phyloP scores from a whole-genome alignment of 2,888 invertebrate species.

The Acleris emargana region DNA sequence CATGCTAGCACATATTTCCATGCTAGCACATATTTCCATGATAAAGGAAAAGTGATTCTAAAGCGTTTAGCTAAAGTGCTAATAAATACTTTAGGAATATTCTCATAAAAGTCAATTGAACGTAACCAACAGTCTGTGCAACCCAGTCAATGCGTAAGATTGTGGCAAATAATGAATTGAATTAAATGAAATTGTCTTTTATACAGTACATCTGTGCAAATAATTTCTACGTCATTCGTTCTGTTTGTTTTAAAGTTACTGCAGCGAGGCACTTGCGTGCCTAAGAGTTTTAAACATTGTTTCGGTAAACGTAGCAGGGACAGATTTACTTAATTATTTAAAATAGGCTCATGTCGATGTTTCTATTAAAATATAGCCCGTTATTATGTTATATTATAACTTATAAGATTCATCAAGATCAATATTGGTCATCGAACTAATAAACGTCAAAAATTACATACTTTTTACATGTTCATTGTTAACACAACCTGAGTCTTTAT shows the following conservation, averaged over 20 bases:
- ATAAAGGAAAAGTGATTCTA: constrained; percentile 8
- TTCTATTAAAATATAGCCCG: too few relatives aligned
- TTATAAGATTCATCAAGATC: too few relatives aligned
- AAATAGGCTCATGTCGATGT: too few relatives aligned
- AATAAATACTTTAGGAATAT: constrained; percentile 10
- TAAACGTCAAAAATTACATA: too few relatives aligned
- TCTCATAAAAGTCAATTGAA: constrained; percentile 17
- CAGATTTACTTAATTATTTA: too few relatives aligned
- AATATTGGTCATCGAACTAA: too few relatives aligned
- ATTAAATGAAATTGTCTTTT: background rate
- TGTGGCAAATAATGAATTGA: background rate
- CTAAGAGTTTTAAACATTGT: too few relatives aligned
- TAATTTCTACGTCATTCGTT: constrained; percentile 7
- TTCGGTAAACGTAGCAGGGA: too few relatives aligned
- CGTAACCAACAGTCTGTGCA: constrained; percentile 16
- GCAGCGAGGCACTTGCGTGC: background rate
- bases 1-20: background rate
- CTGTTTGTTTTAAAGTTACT: background rate
- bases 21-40: background rate
- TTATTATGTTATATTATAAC: too few relatives aligned
- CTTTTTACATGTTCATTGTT: too few relatives aligned
- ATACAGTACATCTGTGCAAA: constrained; percentile 19
- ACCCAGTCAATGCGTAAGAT: constrained; percentile 2
- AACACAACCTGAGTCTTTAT: too few relatives aligned
- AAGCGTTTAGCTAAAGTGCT: constrained; percentile 5